These are phyloP conservation scores for Cantharis nigra DNA, from an alignment of 2,888 invertebrate genomes.

Conservation along the genomic window DNA sequence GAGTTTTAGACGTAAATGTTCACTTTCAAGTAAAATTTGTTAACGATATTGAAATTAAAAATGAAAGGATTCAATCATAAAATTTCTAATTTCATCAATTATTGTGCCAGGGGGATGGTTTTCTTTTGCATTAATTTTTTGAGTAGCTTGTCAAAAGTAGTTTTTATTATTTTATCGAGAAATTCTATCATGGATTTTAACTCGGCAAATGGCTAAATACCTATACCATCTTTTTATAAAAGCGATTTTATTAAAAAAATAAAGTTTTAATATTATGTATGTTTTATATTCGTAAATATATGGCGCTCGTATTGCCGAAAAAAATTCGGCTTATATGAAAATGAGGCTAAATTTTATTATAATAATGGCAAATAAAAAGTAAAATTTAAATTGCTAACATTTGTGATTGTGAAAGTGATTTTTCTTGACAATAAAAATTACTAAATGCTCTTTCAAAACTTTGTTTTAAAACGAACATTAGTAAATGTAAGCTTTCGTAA, in stretches of 20 bases:
- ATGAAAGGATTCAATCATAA: background rate
- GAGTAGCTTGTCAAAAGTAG: background rate
- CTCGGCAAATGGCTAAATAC: no score
- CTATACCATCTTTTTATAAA: no score
- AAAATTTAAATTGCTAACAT: background rate
- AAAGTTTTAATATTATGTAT: no score
- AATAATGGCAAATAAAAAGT: background rate
- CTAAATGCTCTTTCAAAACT: background rate
- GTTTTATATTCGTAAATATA: no score
- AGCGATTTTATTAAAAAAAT: no score
- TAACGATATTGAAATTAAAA: background rate
- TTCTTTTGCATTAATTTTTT: background rate
- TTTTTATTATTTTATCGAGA: background rate
- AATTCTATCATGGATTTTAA: no score
- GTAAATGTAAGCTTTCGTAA: slow-evolving; percentile 42
- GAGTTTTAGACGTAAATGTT: background rate
- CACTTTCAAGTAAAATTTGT: background rate
- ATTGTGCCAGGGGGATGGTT: background rate
- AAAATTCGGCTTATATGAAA: background rate
- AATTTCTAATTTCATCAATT: background rate
- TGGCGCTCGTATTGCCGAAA: background rate
- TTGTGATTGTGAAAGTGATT: background rate
- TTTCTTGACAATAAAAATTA: slow-evolving; percentile 2
- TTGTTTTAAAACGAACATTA: slow-evolving; percentile 36
- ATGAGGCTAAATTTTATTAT: background rate